A percentile compares a stretch with the other conserved stretches of the same genome.
Evolutionary conservation across 2,888 invertebrate genomes (phyloP).

Genomic region (Hypolimnas misippus): DNA sequence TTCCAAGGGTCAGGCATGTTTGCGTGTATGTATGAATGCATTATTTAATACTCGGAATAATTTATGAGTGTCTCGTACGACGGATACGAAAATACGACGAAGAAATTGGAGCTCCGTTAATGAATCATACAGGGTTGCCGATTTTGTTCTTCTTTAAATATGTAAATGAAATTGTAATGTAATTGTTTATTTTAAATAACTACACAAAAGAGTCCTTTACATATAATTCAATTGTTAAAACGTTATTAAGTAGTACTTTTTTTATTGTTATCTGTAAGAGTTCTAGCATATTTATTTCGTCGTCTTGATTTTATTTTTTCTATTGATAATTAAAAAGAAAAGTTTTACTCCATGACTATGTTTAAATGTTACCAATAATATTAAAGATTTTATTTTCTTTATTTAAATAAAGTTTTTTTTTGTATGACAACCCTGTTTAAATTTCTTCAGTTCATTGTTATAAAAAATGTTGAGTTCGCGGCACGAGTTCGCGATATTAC

Average conservation of each 20-base stretch:
- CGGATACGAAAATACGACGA: slow-evolving; percentile 37
- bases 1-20: slow-evolving; percentile 11
- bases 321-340: no score
- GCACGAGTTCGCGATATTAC: slow-evolving; percentile 18
- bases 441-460: slow-evolving; percentile 37
- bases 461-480: slow-evolving; percentile 39
- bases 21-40: slow-evolving; percentile 33
- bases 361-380: neutral
- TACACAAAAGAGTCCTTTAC: no score
- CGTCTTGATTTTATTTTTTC: no score
- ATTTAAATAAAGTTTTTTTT: neutral
- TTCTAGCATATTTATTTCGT: no score
- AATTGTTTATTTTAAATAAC: neutral
- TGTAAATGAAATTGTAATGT: no score
- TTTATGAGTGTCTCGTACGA: slow-evolving; percentile 42
- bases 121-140: slow-evolving; percentile 45
- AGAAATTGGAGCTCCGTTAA: slow-evolving; percentile 45
- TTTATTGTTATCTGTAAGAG: no score
- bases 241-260: no score
- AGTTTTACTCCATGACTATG: no score
- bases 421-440: slow-evolving; percentile 30
- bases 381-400: neutral
- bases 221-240: no score
- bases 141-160: neutral
- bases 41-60: slow-evolving; percentile 44